Evolutionary conservation across 2,888 invertebrate genomes (phyloP).

Genomic region (Pterostichus niger): DNA sequence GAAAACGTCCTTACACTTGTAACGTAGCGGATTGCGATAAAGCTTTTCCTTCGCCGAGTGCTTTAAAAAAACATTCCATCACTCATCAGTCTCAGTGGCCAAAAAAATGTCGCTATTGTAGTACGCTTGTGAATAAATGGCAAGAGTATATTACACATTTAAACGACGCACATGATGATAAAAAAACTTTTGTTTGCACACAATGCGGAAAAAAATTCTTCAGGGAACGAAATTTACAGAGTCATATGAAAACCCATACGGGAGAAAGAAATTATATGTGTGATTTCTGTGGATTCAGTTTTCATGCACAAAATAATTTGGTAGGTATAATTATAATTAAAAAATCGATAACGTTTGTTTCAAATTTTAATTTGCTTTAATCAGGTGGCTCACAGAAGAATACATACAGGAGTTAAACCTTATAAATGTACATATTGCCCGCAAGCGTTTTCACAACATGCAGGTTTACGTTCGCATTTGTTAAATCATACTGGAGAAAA

Average conservation of each 20-base stretch:
- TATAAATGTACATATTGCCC: conserved; percentile 76
- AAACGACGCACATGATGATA: conserved; percentile 69
- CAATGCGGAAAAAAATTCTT: conserved; percentile 70
- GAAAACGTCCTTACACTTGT: conserved; percentile 57
- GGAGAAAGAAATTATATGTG: conserved; percentile 71
- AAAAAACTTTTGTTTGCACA: conserved; percentile 69
- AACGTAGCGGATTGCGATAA: conserved; percentile 31
- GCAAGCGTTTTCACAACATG: conserved; percentile 79
- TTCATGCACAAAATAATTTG: conserved; percentile 70
- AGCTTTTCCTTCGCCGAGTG: conserved; percentile 56
- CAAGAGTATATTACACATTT: conserved; percentile 69
- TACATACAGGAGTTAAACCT: conserved; percentile 74
- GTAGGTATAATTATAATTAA: background rate
- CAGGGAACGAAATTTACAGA: conserved; percentile 68
- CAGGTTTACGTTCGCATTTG: conserved; percentile 79
- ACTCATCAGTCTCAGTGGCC: conserved; percentile 68
- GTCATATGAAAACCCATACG: conserved; percentile 69
- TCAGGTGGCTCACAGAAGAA: conserved; percentile 69
- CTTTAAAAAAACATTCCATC: conserved; percentile 65
- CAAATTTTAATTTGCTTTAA: background rate
- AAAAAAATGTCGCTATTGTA: conserved; percentile 69
- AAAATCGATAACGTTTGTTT: no score
- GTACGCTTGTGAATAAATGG: conserved; percentile 66
- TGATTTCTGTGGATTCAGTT: conserved; percentile 70
- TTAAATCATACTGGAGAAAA: conserved; percentile 74